Evolutionary conservation across 2,888 invertebrate genomes (phyloP).

Genomic region (Apotomis capreana): DNA sequence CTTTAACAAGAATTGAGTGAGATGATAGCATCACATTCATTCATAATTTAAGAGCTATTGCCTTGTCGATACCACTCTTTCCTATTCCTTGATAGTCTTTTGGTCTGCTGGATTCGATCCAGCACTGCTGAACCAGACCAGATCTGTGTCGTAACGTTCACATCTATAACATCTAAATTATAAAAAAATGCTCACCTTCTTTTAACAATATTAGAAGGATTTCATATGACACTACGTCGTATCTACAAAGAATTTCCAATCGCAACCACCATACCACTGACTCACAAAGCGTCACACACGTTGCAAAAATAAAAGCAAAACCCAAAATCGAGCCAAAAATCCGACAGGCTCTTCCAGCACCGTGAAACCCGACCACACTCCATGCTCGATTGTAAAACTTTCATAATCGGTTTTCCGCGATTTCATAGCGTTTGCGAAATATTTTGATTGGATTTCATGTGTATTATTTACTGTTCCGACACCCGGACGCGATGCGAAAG

Average conservation of each 20-base stretch:
- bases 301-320: not conserved
- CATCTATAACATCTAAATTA: too few relatives aligned
- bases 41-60: too few relatives aligned
- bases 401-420: conserved; percentile 56
- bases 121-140: too few relatives aligned
- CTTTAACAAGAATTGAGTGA: too few relatives aligned
- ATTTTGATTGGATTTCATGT: conserved; percentile 50
- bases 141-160: too few relatives aligned
- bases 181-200: too few relatives aligned
- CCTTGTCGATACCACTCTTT: too few relatives aligned
- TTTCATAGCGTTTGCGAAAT: conserved; percentile 50
- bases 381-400: conserved; percentile 53
- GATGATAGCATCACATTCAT: too few relatives aligned
- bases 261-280: not conserved
- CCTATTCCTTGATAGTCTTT: too few relatives aligned
- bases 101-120: too few relatives aligned
- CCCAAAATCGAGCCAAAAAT: not conserved
- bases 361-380: not conserved
- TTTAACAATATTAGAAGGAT: too few relatives aligned
- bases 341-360: not conserved
- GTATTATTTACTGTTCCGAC: conserved; percentile 34
- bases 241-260: not conserved
- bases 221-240: too few relatives aligned
- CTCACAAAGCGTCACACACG: not conserved
- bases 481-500: conserved; percentile 12